Evolutionary conservation across 2,888 invertebrate genomes (phyloP).

Genomic region (Ophonus ardosiacus): DNA sequence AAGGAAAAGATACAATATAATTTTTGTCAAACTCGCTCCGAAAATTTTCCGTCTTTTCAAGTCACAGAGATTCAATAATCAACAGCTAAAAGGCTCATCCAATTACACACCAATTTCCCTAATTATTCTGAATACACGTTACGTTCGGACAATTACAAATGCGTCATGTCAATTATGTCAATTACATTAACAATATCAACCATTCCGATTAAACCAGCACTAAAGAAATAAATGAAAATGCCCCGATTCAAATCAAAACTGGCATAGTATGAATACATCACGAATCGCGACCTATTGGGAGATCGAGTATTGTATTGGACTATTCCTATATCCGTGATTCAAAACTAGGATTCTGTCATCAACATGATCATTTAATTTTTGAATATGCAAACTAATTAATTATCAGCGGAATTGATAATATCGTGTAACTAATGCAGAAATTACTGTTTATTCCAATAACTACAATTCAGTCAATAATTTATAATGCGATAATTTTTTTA

Average conservation of each 20-base stretch:
- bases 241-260: slow-evolving; percentile 29
- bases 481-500: not conserved
- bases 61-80: not conserved
- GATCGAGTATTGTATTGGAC: not conserved
- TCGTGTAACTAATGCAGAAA: not conserved
- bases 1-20: not conserved
- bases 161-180: slow-evolving; percentile 49
- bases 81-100: slow-evolving; percentile 12
- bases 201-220: slow-evolving; percentile 20
- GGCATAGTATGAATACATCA: not conserved
- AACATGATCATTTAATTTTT: not conserved
- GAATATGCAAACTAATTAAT: slow-evolving; percentile 4
- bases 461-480: not conserved
- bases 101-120: slow-evolving; percentile 45
- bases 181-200: slow-evolving; percentile 42
- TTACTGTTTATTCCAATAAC: not conserved
- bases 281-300: not conserved
- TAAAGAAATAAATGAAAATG: slow-evolving; percentile 39
- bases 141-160: slow-evolving; percentile 37
- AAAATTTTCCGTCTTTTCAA: not conserved
- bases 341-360: slow-evolving; percentile 5
- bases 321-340: slow-evolving; percentile 6
- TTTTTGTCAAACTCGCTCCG: not conserved
- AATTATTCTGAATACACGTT: slow-evolving; percentile 37
- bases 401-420: not conserved